These are phyloP conservation scores for Saguinus midas DNA, from an alignment of 2,113 vertebrate genomes.

Conservation along the genomic window DNA sequence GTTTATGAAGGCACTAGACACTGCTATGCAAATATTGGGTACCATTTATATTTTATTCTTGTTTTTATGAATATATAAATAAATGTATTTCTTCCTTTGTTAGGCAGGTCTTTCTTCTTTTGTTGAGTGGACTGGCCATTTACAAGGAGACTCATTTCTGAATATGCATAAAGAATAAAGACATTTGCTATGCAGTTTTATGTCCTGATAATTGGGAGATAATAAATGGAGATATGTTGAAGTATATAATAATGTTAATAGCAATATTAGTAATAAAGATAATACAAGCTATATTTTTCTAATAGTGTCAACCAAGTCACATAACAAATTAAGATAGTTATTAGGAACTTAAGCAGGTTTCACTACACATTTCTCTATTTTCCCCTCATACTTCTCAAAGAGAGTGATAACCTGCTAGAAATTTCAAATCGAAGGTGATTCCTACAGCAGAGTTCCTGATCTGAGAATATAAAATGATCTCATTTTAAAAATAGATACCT, in stretches of 20 bases:
- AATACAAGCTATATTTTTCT: background rate
- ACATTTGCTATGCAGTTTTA: background rate
- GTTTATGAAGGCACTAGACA: background rate
- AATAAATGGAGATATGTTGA: background rate
- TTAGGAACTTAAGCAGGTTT: background rate
- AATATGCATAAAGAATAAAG: background rate
- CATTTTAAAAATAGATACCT: background rate
- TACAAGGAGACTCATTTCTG: background rate
- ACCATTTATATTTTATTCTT: background rate
- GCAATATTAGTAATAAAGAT: background rate
- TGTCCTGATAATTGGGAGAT: background rate
- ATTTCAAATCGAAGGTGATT: conserved; percentile 12
- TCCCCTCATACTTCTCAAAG: background rate
- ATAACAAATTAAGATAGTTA: background rate
- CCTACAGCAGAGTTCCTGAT: background rate
- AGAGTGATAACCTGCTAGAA: background rate
- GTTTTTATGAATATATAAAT: background rate
- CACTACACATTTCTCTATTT: background rate
- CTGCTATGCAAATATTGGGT: background rate
- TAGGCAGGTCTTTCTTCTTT: background rate
- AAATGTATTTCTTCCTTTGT: background rate
- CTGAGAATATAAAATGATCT: background rate
- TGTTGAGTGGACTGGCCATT: background rate
- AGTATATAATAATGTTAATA: background rate
- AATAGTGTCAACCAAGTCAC: background rate